phyloP scores from a whole-genome alignment of 1,140 invertebrate species.

The Drosophila nannoptera region DNA sequence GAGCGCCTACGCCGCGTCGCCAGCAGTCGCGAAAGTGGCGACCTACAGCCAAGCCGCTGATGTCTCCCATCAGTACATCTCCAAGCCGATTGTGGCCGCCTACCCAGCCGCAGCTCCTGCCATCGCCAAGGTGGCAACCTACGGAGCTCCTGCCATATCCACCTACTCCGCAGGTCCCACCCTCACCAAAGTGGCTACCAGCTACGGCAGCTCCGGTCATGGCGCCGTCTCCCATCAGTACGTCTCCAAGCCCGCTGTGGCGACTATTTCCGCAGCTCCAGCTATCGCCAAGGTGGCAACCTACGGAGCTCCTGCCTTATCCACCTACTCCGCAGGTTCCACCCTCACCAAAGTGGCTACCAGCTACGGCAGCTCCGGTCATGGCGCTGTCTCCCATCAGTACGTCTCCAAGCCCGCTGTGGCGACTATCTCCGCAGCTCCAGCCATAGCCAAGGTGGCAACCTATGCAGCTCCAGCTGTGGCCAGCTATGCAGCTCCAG shows the following conservation, averaged over 20 bases:
- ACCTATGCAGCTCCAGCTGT: background rate
- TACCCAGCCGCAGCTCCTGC: conserved; percentile 29
- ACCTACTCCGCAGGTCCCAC: conserved; percentile 36
- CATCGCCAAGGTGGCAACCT: conserved; percentile 33
- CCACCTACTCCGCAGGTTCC: conserved; percentile 35
- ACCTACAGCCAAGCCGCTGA: conserved; percentile 31
- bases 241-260: conserved; percentile 60
- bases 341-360: conserved; percentile 46
- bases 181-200: conserved; percentile 43
- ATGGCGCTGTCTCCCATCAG: conserved; percentile 60
- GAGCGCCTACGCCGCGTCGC: conserved; percentile 36
- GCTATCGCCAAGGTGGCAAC: conserved; percentile 17
- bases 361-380: conserved; percentile 31
- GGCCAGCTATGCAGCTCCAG: background rate
- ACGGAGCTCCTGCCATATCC: conserved; percentile 16
- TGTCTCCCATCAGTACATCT: conserved; percentile 47
- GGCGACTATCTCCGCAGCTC: conserved; percentile 3
- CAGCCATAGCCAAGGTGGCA: background rate
- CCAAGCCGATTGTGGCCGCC: conserved; percentile 37
- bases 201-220: conserved; percentile 35
- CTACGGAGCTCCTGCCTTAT: conserved; percentile 42
- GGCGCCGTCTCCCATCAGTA: conserved; percentile 66
- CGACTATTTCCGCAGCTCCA: conserved; percentile 46
- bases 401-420: conserved; percentile 61
- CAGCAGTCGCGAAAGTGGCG: conserved; percentile 23